Percentiles rank a stretch among this genome's conserved stretches.
Conservation (phyloP, 1,140 invertebrate genomes). For the Caenorhabditis remanei region DNA sequence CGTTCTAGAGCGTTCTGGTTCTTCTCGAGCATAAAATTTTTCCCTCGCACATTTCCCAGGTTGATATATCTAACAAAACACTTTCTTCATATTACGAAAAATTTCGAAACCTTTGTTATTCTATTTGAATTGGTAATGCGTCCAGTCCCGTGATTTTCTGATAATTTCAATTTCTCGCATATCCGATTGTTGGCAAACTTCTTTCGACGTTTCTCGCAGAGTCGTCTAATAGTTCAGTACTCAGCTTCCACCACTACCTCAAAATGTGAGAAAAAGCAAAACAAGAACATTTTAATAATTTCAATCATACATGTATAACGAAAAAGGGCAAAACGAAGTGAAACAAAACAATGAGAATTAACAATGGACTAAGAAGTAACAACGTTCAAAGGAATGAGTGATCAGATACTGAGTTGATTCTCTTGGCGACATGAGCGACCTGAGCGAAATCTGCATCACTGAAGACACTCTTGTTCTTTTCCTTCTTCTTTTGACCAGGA, state of each 20-base stretch:
- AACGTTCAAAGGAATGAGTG: conserved; percentile 27
- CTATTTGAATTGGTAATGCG: too few relatives aligned
- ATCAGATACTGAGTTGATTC: conserved; percentile 30
- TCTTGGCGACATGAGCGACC: conserved; percentile 42
- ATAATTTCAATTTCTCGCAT: too few relatives aligned
- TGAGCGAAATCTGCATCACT: conserved; percentile 48
- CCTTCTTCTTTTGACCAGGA: conserved; percentile 22
- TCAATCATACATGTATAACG: not conserved
- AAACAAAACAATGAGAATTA: not conserved
- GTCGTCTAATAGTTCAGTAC: too few relatives aligned
- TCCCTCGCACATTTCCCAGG: not conserved
- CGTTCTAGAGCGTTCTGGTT: too few relatives aligned
- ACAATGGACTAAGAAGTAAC: not conserved
- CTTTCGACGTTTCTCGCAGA: too few relatives aligned
- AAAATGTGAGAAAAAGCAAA: too few relatives aligned
- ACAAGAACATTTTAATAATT: not conserved
- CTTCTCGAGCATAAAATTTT: too few relatives aligned
- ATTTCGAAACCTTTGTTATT: too few relatives aligned
- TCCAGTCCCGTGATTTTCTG: too few relatives aligned
- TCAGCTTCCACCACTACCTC: too few relatives aligned
- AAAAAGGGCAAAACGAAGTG: conserved; percentile 6
- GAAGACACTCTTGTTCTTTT: conserved; percentile 45
- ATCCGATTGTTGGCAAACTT: too few relatives aligned
- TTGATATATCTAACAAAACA: not conserved
- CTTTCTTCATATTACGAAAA: too few relatives aligned